Evolutionary conservation across 2,113 vertebrate genomes (phyloP), one percentile per base, ranked within the genome.

Genomic region (Pedetes capensis): DNA sequence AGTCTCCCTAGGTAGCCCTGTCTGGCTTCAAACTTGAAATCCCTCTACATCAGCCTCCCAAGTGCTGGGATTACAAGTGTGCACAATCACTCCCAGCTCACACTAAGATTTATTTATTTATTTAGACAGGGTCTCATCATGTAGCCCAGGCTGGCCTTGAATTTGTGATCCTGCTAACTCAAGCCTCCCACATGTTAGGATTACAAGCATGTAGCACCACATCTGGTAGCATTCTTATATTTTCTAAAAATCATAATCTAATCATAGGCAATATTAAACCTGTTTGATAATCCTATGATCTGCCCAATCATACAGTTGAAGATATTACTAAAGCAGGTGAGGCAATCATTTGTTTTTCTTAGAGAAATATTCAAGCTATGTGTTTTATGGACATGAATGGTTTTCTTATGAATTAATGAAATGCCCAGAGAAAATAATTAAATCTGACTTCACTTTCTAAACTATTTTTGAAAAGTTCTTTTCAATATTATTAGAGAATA

Each of bases 381-480:
- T 0, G 34, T 32, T 89, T 76, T 71, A 53, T 71, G 53, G 80
- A 59, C 0, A 6, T 85, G 76, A 91, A 79, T 51, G 68, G 59
- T 61, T 59, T 87, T 81, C 29, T 61, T 49, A 90, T n/a, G 47
- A 82, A 63, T 61, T 72, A 47, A 90, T 57, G 42, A 87, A 71
- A 63, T 71, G 64, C 37, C 22, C 22, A 84, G 87, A 85, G 59
- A 93, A 95, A 91, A 71, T 59, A 6, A 76, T 59, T 32, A 86
- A 4, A 55, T 59, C 5, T 55, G 29, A 72, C 27, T 91, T 42
- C 55, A 20, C 13, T 83, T 55, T 79, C n/a, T 55, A 91, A 61
- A 16, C 86, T 92, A 84, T 42, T 88, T n/a, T 93, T 88, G 22
- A 91, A 94, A 93, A 32, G 4, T 51, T 44, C 14, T 82, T 87